These are phyloP conservation scores for Lagocephalus sceleratus DNA, from an alignment of 2,797 vertebrate genomes.

Conservation along the genomic window DNA sequence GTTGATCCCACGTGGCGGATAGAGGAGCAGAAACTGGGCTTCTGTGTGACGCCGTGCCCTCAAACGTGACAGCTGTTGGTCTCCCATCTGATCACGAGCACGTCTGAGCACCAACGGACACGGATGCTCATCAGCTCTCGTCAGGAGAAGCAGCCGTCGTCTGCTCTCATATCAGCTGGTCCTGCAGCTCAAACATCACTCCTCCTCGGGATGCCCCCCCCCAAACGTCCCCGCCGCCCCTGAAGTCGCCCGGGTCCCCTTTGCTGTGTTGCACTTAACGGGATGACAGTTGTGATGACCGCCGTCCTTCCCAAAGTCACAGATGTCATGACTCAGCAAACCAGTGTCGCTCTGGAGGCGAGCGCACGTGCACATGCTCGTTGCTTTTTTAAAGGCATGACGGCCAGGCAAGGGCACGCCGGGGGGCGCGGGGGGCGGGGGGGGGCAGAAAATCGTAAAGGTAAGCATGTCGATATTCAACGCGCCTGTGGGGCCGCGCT, in stretches of 20 bases:
- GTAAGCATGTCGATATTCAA: conserved; percentile 54
- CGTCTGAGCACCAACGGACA: too few species aligned
- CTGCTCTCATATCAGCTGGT: too few species aligned
- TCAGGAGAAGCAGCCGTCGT: too few species aligned
- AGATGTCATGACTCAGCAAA: conserved; percentile 59
- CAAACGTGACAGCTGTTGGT: background rate
- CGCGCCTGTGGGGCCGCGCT: conserved; percentile 15
- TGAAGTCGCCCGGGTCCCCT: conserved; percentile 8
- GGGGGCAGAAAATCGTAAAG: conserved; percentile 38
- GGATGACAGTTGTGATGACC: conserved; percentile 31
- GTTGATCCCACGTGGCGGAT: background rate
- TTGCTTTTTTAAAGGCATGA: conserved; percentile 26
- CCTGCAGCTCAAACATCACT: too few species aligned
- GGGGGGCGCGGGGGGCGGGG: too few species aligned
- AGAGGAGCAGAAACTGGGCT: conserved; percentile 8
- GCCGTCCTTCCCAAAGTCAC: conserved; percentile 61
- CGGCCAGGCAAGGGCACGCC: conserved; percentile 37
- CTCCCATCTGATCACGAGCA: background rate
- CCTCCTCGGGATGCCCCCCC: too few species aligned
- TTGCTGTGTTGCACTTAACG: conserved; percentile 37
- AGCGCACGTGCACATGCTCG: conserved; percentile 6
- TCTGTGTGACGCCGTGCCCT: conserved; percentile 12
- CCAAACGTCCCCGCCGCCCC: background rate
- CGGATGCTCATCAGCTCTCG: too few species aligned
- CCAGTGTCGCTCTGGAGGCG: conserved; percentile 28